These are phyloP conservation scores for Glareola pratincola DNA, from an alignment of 2,113 vertebrate species.

Conservation along the genomic window DNA sequence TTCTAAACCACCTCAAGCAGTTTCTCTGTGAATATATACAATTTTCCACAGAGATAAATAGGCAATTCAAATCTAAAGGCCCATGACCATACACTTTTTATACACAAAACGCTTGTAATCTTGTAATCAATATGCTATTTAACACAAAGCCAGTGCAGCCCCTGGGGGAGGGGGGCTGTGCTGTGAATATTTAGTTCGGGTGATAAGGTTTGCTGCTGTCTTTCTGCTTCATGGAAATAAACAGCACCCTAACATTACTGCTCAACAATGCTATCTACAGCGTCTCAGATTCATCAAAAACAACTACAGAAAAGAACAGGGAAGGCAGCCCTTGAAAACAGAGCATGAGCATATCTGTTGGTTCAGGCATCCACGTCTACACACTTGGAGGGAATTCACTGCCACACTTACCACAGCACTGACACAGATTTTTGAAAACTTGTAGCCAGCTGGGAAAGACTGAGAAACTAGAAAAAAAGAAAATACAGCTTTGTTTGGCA, in stretches of 20 bases:
- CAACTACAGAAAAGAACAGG: not conserved
- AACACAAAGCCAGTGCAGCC: not conserved
- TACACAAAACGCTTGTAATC: conserved; percentile 26
- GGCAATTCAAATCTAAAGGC: conserved; percentile 32
- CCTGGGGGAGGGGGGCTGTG: not conserved
- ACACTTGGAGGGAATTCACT: not conserved
- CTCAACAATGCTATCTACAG: not conserved
- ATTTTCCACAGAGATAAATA: conserved; percentile 33
- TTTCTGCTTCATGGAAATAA: not conserved
- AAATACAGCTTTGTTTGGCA: not conserved
- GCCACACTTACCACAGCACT: not conserved
- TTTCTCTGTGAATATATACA: not conserved
- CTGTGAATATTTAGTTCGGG: not conserved
- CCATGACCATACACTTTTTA: not conserved
- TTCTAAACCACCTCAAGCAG: not conserved
- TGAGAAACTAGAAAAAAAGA: not conserved
- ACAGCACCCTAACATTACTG: not conserved
- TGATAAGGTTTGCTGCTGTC: not conserved
- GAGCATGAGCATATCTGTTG: not conserved
- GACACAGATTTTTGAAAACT: not conserved
- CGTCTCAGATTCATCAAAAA: not conserved
- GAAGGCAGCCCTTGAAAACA: not conserved
- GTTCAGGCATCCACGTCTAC: rapidly evolving
- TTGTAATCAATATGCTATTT: conserved; percentile 61
- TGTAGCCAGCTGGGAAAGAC: not conserved